phyloP scores from a whole-genome alignment of 2,888 invertebrate species.

The Torymus tubicola region DNA sequence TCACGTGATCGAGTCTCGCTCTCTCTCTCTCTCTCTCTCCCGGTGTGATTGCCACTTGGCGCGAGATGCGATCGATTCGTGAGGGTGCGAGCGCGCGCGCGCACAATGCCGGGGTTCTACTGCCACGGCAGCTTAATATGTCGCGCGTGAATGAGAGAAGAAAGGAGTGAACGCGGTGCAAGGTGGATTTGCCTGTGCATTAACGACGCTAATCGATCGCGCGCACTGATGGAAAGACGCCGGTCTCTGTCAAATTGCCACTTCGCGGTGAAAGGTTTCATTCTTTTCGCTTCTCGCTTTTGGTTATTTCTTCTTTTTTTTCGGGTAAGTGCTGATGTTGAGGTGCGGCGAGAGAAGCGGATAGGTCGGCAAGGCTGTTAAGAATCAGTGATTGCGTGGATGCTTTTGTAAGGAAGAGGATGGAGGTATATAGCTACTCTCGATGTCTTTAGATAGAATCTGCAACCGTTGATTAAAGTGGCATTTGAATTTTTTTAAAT shows the following conservation, averaged over 20 bases:
- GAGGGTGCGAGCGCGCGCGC: too few relatives aligned
- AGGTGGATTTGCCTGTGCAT: constrained; percentile 7
- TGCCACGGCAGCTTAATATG: too few relatives aligned
- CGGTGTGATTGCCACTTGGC: constrained; percentile 71
- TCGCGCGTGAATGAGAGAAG: too few relatives aligned
- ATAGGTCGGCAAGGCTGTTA: too few relatives aligned
- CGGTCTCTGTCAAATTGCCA: constrained; percentile 29
- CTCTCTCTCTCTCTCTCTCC: constrained; percentile 37
- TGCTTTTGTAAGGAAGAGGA: too few relatives aligned
- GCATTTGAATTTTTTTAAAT: too few relatives aligned
- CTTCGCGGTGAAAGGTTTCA: constrained; percentile 26
- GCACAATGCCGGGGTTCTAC: neutral
- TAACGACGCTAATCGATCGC: constrained; percentile 52
- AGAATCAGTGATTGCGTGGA: too few relatives aligned
- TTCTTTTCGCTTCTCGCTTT: neutral
- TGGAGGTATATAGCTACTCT: too few relatives aligned
- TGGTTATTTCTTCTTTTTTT: neutral
- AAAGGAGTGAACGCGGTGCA: neutral
- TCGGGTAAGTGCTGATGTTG: too few relatives aligned
- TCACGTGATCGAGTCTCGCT: constrained; percentile 72
- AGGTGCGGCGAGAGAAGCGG: too few relatives aligned
- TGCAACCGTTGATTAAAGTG: too few relatives aligned
- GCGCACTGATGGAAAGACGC: constrained; percentile 4
- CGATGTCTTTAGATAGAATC: too few relatives aligned
- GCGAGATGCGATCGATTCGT: constrained; percentile 51